phyloP scores from a whole-genome alignment of 2,888 invertebrate species.

The Terebella lapidaria region DNA sequence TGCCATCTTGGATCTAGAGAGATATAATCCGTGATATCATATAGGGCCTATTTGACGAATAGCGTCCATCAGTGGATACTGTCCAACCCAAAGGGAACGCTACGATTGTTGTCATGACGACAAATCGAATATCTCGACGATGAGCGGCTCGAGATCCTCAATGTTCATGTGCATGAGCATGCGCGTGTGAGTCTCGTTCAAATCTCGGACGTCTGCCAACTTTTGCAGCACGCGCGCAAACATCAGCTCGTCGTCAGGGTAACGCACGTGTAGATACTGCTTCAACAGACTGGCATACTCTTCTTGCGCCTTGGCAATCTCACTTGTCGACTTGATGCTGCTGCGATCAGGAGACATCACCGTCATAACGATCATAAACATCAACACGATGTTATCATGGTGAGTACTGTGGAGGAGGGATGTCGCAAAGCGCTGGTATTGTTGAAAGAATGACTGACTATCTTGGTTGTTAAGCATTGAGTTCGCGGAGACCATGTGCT shows the following conservation, averaged over 20 bases:
- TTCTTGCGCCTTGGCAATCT: conserved; percentile 37
- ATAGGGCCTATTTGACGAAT: too few relatives aligned
- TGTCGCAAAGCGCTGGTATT: conserved; percentile 43
- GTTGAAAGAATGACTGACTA: conserved; percentile 36
- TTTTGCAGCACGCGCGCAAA: conserved; percentile 68
- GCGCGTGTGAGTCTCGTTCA: conserved; percentile 84
- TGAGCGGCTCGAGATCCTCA: conserved; percentile 78
- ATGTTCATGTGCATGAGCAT: conserved; percentile 90
- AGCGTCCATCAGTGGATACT: too few relatives aligned
- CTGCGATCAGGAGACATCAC: conserved; percentile 41
- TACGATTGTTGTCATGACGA: conserved; percentile 19
- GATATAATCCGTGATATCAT: too few relatives aligned
- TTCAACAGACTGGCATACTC: conserved; percentile 37
- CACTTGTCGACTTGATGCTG: conserved; percentile 25
- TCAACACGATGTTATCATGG: conserved; percentile 39
- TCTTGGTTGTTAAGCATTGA: conserved; percentile 34
- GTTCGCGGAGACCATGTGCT: conserved; percentile 29
- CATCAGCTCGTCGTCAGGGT: conserved; percentile 33
- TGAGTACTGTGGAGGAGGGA: conserved; percentile 36
- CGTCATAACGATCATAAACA: conserved; percentile 42
- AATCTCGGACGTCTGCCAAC: conserved; percentile 78
- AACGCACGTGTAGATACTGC: conserved; percentile 32
- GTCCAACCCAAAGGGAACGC: too few relatives aligned
- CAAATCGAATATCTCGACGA: conserved; percentile 91
- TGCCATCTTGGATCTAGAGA: too few relatives aligned